Evolutionary conservation across 1,140 invertebrate species (phyloP).

Genomic region (Vanessa tameamea): DNA sequence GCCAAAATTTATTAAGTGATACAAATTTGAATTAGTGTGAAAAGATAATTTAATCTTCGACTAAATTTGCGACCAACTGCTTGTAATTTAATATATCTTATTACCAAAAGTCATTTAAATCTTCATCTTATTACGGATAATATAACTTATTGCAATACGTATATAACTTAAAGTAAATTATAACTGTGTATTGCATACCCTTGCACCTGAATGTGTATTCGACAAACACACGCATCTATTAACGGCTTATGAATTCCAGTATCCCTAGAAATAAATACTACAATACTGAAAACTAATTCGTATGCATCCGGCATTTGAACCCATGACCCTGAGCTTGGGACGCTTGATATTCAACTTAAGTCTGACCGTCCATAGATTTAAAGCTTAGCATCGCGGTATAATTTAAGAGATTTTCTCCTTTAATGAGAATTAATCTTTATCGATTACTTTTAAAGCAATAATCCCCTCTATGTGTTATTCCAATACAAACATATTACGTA

Average conservation of each 20-base stretch:
- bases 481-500: too few relatives aligned
- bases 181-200: not conserved
- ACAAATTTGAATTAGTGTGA: not conserved
- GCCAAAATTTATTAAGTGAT: too few relatives aligned
- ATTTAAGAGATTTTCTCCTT: not conserved
- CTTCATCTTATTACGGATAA: too few relatives aligned
- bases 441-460: not conserved
- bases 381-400: not conserved
- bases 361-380: not conserved
- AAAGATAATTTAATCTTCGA: not conserved
- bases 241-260: conserved; percentile 40
- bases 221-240: conserved; percentile 30
- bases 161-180: not conserved
- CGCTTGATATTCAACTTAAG: conserved; percentile 20
- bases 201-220: conserved; percentile 6
- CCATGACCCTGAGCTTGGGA: conserved; percentile 48
- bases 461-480: too few relatives aligned
- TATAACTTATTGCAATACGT: not conserved
- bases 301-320: conserved; percentile 52
- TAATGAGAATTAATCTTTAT: not conserved
- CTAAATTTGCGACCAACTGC: too few relatives aligned
- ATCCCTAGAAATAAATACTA: conserved; percentile 43
- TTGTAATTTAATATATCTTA: too few relatives aligned
- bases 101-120: too few relatives aligned
- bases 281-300: conserved; percentile 52